Conservation (phyloP, 2,113 vertebrate species). For the Sialia sialis region DNA sequence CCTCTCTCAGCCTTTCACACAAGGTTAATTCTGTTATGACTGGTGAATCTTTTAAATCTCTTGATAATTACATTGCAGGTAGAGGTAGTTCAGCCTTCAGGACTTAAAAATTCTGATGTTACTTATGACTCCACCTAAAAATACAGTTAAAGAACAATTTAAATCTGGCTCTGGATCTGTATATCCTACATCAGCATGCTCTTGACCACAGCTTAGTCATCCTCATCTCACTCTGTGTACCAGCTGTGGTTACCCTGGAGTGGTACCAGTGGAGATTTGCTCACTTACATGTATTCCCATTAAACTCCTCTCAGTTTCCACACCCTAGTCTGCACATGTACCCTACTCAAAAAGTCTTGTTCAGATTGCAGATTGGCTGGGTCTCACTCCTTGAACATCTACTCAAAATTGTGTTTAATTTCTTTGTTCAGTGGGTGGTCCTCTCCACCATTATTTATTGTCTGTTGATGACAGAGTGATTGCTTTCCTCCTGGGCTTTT, state of each 20-base stretch:
- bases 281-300: background rate
- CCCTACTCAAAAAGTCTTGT: background rate
- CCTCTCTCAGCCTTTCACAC: background rate
- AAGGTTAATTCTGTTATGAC: background rate
- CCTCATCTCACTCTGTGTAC: background rate
- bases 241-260: background rate
- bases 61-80: background rate
- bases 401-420: background rate
- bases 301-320: background rate
- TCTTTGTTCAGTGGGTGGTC: background rate
- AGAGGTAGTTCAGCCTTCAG: background rate
- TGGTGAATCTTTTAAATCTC: background rate
- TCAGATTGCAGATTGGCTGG: background rate
- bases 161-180: background rate
- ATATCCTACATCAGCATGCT: background rate
- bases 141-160: background rate
- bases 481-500: conserved; percentile 13
- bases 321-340: background rate
- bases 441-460: background rate
- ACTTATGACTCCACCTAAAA: background rate
- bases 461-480: background rate
- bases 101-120: background rate
- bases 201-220: background rate
- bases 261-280: background rate
- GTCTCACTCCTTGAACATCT: background rate